These are phyloP conservation scores for Machaerirhynchus nigripectus DNA, from an alignment of 2,113 vertebrate genomes.

Conservation along the genomic window DNA sequence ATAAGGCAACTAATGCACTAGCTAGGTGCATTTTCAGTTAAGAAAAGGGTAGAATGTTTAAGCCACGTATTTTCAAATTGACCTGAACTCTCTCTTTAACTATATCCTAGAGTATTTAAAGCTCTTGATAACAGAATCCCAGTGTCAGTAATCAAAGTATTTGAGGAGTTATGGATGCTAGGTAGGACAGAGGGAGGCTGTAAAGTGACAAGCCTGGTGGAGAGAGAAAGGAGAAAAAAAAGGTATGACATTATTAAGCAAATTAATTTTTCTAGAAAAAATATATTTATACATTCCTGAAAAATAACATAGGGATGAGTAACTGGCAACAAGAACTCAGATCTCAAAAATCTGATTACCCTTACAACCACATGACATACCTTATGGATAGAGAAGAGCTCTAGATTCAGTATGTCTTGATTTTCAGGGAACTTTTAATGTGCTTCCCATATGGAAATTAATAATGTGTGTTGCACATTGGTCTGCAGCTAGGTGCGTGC, in stretches of 20 bases:
- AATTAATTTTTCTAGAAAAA: not conserved
- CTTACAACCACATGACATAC: not conserved
- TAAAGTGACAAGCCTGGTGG: not conserved
- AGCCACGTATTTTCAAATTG: not conserved
- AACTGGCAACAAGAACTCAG: not conserved
- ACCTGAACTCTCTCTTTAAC: not conserved
- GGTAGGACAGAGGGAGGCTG: not conserved
- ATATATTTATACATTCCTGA: not conserved
- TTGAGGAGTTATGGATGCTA: not conserved
- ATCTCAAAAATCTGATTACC: not conserved
- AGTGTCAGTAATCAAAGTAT: not conserved
- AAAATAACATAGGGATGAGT: not conserved
- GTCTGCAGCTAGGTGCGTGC: not conserved
- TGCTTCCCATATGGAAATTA: not conserved
- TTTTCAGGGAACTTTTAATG: not conserved
- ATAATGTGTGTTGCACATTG: not conserved
- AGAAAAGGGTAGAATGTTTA: not conserved
- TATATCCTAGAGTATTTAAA: not conserved
- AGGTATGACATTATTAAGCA: not conserved
- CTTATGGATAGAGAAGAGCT: not conserved
- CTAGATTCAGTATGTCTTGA: not conserved
- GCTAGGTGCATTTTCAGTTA: not conserved
- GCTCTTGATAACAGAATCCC: not conserved
- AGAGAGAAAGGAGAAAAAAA: not conserved
- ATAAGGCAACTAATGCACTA: not conserved